A percentile compares a stretch with the other conserved stretches of the same genome.
Conservation (phyloP, 2,113 vertebrate genomes). For the Hippocampus barbouri region DNA sequence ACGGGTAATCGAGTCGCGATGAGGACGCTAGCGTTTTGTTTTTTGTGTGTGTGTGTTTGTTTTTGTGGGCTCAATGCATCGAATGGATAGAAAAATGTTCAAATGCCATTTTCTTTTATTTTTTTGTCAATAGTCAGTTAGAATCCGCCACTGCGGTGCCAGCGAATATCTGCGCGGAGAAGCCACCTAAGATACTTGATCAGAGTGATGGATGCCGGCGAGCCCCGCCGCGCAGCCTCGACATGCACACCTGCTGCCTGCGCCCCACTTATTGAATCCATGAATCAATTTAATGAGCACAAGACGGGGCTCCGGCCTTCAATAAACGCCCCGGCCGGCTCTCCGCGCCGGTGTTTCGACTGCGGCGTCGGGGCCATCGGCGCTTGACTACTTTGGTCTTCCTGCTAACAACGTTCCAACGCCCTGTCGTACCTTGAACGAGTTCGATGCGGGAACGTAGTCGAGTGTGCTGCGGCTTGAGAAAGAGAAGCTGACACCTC, state of each 20-base stretch:
- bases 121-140: neutral
- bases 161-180: constrained; percentile 51
- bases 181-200: constrained; percentile 61
- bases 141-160: constrained; percentile 7
- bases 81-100: neutral
- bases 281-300: constrained; percentile 76
- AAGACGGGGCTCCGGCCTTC: constrained; percentile 65
- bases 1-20: constrained; percentile 3
- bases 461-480: constrained; percentile 39
- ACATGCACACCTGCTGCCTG: constrained; percentile 64
- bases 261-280: constrained; percentile 69
- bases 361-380: neutral
- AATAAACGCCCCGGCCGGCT: constrained; percentile 68
- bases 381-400: neutral
- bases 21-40: neutral
- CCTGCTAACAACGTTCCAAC: neutral
- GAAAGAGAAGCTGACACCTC: constrained; percentile 63
- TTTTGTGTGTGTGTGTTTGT: too few species aligned
- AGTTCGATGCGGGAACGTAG: constrained; percentile 15
- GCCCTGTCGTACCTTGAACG: neutral
- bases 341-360: constrained; percentile 46
- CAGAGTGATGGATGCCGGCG: constrained; percentile 67
- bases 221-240: constrained; percentile 33
- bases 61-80: neutral
- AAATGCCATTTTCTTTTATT: neutral